These are phyloP conservation scores for Diploscapter pachys DNA, from an alignment of 1,140 invertebrate species.

Conservation along the genomic window DNA sequence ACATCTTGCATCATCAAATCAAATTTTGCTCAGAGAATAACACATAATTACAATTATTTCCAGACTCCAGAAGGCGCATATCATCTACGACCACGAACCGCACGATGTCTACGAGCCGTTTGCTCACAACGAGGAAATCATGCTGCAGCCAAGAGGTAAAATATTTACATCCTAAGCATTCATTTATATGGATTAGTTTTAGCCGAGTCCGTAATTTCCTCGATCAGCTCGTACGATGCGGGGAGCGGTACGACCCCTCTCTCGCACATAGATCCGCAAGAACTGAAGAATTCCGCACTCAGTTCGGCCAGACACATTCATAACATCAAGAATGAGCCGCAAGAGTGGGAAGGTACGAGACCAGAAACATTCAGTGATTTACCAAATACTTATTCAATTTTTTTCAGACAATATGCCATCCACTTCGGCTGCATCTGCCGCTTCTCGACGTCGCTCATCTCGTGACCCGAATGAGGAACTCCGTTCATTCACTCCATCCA, in stretches of 20 bases:
- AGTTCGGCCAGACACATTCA: background rate
- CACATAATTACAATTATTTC: no score
- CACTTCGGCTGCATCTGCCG: slow-evolving; percentile 10
- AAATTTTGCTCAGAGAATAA: no score
- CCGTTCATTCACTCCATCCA: slow-evolving; percentile 21
- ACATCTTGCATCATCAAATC: no score
- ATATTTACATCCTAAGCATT: background rate
- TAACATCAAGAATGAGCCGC: background rate
- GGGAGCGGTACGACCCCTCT: no score
- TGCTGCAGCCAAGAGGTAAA: background rate
- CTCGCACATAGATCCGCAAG: no score
- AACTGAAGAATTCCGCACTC: no score
- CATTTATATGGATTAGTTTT: background rate
- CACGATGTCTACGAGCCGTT: slow-evolving; percentile 3
- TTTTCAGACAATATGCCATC: slow-evolving; percentile 9
- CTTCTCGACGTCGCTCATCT: background rate
- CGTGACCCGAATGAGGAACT: background rate
- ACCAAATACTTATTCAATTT: background rate
- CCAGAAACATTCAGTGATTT: background rate
- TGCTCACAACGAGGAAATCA: background rate
- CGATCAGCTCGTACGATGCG: background rate
- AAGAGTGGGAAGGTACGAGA: slow-evolving; percentile 3
- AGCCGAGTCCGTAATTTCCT: background rate
- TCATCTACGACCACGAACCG: slow-evolving; percentile 9
- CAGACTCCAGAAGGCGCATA: slow-evolving; percentile 5